Base-by-base conservation (phyloP, 2,888 invertebrate genomes). In the Erynnis tages region DNA sequence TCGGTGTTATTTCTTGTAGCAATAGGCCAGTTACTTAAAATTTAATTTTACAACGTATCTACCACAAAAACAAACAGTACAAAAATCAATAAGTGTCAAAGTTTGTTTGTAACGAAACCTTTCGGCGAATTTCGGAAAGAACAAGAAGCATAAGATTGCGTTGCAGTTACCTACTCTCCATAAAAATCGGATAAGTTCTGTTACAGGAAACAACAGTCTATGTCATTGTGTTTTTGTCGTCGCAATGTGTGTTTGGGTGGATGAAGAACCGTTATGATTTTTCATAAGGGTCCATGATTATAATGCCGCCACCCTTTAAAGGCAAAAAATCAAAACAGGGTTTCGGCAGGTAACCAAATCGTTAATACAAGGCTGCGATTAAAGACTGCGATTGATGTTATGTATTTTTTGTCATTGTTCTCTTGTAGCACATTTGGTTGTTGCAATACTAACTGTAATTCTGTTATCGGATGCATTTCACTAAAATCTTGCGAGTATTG, bases 191-290 rank as follows among this genome's bases (percentile, higher is more conserved):
- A 67, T 69, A 71, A 73, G 68, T 76, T 75, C 74, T 66, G 69
- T 74, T 73, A 65, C 79, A 82, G 79, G 82, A 84, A 82, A 83
- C 72, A 76, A 82, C 75, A 82, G 78, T 81, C 76, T 79, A 69
- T 82, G 81, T 82, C 79, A 82, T 81, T 83, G 79, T 82, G 78
- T 83, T 72, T 82, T 80, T 79, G 72, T 76, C 67, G 66, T 73
- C 67, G 82, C 84, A 87, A 86, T 84, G 83, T 86, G 87, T 81
- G 76, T 79, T 76, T 76, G 80, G 81, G 70, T 79, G 68, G 75
- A 76, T 70, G 68, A 61, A 68, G 77, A 68, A 80, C 88, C 88
- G 88, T 88, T 87, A 83, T 46, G 62, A 69, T 77, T 82, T 86
- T 85, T 87, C 82, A 71, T 70, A 67, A 63, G 57, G 58, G 58